Evolutionary conservation across 2,888 invertebrate genomes (phyloP).

Genomic region (Bedellia somnulentella): DNA sequence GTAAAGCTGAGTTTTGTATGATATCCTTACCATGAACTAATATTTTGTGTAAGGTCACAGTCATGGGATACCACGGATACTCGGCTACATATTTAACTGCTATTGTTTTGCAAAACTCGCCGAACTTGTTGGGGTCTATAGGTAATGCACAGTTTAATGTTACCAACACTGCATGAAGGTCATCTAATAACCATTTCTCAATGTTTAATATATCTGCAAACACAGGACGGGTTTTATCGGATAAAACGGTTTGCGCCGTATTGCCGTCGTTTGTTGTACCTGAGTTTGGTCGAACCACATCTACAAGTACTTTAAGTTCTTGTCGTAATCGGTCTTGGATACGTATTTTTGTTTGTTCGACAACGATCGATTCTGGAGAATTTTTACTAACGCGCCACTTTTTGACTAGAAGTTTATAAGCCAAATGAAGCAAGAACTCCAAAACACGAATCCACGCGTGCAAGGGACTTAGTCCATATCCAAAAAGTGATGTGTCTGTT

Average conservation of each 20-base stretch:
- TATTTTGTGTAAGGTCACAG: too few species aligned
- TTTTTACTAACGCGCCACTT: neutral
- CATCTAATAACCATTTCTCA: too few species aligned
- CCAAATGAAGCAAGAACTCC: neutral
- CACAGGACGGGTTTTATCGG: too few species aligned
- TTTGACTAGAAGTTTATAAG: neutral
- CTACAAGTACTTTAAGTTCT: slow-evolving; percentile 1
- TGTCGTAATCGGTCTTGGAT: too few species aligned
- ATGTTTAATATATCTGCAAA: too few species aligned
- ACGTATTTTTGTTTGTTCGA: too few species aligned
- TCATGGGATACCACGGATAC: too few species aligned
- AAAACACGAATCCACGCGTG: slow-evolving; percentile 2
- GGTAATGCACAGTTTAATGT: too few species aligned
- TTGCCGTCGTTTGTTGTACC: neutral
- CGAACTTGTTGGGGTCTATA: too few species aligned
- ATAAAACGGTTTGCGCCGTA: neutral
- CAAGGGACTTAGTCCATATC: slow-evolving; percentile 1
- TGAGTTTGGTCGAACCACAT: slow-evolving; percentile 1
- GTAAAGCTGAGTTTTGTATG: slow-evolving; percentile 1
- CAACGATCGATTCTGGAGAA: too few species aligned
- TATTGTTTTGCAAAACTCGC: too few species aligned
- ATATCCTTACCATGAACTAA: slow-evolving; percentile 5
- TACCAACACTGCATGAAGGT: too few species aligned
- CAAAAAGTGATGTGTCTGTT: neutral
- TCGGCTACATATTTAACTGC: slow-evolving; percentile 2